phyloP scores from a whole-genome alignment of 2,888 invertebrate genomes.

The Rhorus exstirpatorius region DNA sequence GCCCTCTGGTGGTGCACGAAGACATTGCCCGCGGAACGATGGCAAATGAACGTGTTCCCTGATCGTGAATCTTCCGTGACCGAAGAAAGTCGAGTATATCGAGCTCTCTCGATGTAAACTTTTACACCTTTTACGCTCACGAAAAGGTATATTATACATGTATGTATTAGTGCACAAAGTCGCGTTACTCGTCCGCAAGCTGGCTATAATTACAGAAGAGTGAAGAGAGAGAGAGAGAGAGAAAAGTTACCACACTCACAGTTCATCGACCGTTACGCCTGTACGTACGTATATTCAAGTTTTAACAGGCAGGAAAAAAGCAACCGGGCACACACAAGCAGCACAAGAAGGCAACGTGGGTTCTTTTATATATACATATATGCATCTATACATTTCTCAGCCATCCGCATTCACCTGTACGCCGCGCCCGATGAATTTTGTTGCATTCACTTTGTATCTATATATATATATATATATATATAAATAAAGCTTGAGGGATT shows the following conservation, averaged over 20 bases:
- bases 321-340: slow-evolving; percentile 49
- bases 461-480: slow-evolving; percentile 18
- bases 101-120: slow-evolving; percentile 19
- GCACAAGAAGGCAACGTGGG: slow-evolving; percentile 41
- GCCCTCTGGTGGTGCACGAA: background rate
- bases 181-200: slow-evolving; percentile 67
- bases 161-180: slow-evolving; percentile 56
- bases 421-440: slow-evolving; percentile 67
- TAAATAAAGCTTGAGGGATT: slow-evolving; percentile 40
- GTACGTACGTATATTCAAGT: slow-evolving; percentile 64
- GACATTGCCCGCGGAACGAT: background rate
- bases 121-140: too few species aligned
- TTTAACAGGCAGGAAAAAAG: slow-evolving; percentile 61
- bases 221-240: slow-evolving; percentile 59
- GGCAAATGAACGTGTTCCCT: slow-evolving; percentile 5
- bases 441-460: slow-evolving; percentile 48
- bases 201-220: slow-evolving; percentile 72
- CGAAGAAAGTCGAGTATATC: slow-evolving; percentile 63
- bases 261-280: slow-evolving; percentile 75
- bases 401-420: slow-evolving; percentile 68
- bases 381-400: slow-evolving; percentile 42
- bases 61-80: slow-evolving; percentile 46
- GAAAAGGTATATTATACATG: too few species aligned
- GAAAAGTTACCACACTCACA: slow-evolving; percentile 73
- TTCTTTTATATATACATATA: slow-evolving; percentile 18